Base-by-base conservation (phyloP, 2,888 invertebrate genomes). In the Seira musarum region DNA sequence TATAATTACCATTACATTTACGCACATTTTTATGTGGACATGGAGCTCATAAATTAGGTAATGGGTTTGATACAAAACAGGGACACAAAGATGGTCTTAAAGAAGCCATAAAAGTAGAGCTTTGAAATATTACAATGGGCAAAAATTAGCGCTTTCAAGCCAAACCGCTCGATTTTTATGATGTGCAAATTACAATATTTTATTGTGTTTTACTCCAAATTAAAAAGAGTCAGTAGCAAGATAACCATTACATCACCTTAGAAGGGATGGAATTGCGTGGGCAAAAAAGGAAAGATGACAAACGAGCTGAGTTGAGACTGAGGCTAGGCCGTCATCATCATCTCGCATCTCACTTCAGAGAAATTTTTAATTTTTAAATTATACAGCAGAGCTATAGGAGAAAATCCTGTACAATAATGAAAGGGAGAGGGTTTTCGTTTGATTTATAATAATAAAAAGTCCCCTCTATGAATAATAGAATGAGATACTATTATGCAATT, bases 171-270 rank as follows among this genome's bases (percentile, higher is more conserved):
- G 64, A 19, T 35, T 60, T 77, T 77, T 77, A 77, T 46, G 70
- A 69, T 64, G 69, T 77, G 77, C 65, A 77, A 75, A 75, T 75
- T 75, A 35, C 68, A 74, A 77, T n/a, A n/a, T n/a, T n/a, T n/a
- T n/a, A n/a, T n/a, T n/a, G n/a, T n/a, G n/a, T n/a, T 70, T 77
- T 75, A 75, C 49, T 65, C 25, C 77, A 70, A 77, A 77, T 70
- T 77, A 70, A 70, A 77, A 70, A 69, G 35, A n/a, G 77, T 63
- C 46, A 65, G 77, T 70, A 70, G 69, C 70, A 57, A 22, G 35
- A 46, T 69, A 49, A 65, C 25, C n/a, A 21, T 53, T 17, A 10
- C 40, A 63, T 40, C n/a, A n/a, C n/a, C n/a, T n/a, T n/a, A n/a
- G n/a, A n/a, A 19, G 25, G n/a, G 61, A 61, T 22, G 17, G 10